Conservation (phyloP, 2,888 invertebrate species). For the Eristalinus aeneus region DNA sequence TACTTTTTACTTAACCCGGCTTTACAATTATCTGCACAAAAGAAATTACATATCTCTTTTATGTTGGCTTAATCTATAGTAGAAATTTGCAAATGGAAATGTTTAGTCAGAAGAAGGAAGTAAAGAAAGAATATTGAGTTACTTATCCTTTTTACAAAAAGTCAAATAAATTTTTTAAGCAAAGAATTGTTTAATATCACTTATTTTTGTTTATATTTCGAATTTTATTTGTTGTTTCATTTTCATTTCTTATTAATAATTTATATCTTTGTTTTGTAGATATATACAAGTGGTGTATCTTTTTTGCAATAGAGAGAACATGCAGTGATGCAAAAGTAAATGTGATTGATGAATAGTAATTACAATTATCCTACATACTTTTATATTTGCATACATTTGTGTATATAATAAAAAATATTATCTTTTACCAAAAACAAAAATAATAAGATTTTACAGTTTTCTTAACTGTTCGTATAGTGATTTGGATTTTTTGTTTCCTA, state of each 20-base stretch:
- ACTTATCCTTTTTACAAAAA: conserved; percentile 56
- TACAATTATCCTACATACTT: conserved; percentile 42
- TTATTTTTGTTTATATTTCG: conserved; percentile 50
- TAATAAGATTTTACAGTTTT: conserved; percentile 17
- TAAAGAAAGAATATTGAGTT: conserved; percentile 8
- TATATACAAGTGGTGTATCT: conserved; percentile 60
- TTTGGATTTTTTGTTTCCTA: conserved; percentile 41
- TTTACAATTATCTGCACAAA: not conserved
- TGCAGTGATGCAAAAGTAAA: conserved; percentile 57
- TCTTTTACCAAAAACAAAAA: conserved; percentile 25
- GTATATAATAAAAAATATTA: conserved; percentile 35
- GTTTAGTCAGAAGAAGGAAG: conserved; percentile 19
- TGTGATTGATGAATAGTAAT: conserved; percentile 57
- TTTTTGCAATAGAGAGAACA: conserved; percentile 71
- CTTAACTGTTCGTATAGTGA: conserved; percentile 41
- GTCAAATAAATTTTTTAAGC: conserved; percentile 32
- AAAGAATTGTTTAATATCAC: conserved; percentile 66
- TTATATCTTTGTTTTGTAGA: conserved; percentile 36
- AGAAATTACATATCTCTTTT: not conserved
- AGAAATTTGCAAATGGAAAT: not conserved
- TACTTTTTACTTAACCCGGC: too few relatives aligned
- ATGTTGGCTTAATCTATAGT: not conserved
- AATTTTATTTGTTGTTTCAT: conserved; percentile 61
- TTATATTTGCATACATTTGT: conserved; percentile 22
- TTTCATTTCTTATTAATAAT: conserved; percentile 56